phyloP scores from a whole-genome alignment of 2,797 vertebrate species.

The Eurystomus glaucurus region DNA sequence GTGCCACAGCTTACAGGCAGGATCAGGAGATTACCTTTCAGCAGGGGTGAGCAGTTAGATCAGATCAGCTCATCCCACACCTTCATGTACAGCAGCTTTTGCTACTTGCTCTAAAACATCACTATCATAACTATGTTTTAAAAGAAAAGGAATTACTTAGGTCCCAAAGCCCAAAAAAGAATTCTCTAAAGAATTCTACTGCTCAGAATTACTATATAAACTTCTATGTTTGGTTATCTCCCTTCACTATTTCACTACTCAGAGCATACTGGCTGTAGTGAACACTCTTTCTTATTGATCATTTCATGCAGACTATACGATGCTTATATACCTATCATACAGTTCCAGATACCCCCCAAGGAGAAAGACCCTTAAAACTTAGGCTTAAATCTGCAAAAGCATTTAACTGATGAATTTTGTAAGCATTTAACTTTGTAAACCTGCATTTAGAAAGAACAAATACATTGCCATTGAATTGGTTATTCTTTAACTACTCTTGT shows the following conservation, averaged over 20 bases:
- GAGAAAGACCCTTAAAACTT: background rate
- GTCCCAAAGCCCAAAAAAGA: background rate
- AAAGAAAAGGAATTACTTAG: background rate
- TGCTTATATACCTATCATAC: background rate
- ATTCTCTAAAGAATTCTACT: background rate
- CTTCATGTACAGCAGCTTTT: background rate
- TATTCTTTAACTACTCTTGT: background rate
- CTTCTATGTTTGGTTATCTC: fast-evolving
- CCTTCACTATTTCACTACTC: background rate
- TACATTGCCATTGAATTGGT: background rate
- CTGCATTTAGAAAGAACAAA: background rate
- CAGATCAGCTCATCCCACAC: background rate
- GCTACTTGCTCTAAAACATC: background rate
- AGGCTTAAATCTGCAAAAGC: background rate
- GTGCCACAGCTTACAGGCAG: background rate
- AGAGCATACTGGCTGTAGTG: background rate
- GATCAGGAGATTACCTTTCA: background rate
- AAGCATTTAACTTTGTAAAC: background rate
- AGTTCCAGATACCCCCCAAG: background rate
- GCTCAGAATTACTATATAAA: background rate
- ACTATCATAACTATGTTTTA: background rate
- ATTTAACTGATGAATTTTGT: background rate
- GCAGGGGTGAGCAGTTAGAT: background rate
- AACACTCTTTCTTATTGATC: background rate
- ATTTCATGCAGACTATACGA: fast-evolving